Evolutionary conservation across 1,140 invertebrate genomes (phyloP), one percentile per base, ranked within the genome.

Genomic region (Drosophila micromelanica): DNA sequence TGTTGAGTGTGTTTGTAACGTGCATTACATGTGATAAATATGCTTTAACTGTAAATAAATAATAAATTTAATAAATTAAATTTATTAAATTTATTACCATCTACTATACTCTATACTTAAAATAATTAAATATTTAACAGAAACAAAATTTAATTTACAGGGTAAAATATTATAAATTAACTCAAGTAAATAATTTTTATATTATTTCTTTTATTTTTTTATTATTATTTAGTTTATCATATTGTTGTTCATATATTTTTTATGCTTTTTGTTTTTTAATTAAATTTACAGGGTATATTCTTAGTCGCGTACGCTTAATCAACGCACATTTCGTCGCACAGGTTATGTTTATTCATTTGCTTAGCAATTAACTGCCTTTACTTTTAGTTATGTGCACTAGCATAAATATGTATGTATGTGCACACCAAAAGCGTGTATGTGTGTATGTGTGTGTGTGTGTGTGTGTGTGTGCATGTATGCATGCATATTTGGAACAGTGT

Each of bases 291-390:
- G 57, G 49, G 64, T 56, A 62, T 68, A 11, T 13, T 9, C 17
- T 42, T 52, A 42, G 73, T 77, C 49, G 49, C 9, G 1, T 27
- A 57, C 15, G 2, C 4, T 46, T 40, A 64, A 2, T 12, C 2
- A 55, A 45, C 51, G 54, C 52, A 42, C 37, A 71, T 35, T 64
- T 27, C 23, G 46, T 35, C 30, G 67, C 59, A 54, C 62, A 32
- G 59, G 64, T 57, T 82, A 82, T 82, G 62, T 82, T 82, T 82
- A 78, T 82, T 69, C 79, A 82, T 82, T 82, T 82, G 70, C 71
- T 71, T 59, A 78, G 71, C 69, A 82, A 82, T 82, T 82, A 82
- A 82, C 70, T 71, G 56, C 55, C 45, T 57, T 73, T 69, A 38
- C 35, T 72, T 61, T 59, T 73, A 48, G 63, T 60, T 68, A 54